These are phyloP conservation scores for Rutilus rutilus DNA, from an alignment of 2,113 vertebrate genomes.

Conservation along the genomic window DNA sequence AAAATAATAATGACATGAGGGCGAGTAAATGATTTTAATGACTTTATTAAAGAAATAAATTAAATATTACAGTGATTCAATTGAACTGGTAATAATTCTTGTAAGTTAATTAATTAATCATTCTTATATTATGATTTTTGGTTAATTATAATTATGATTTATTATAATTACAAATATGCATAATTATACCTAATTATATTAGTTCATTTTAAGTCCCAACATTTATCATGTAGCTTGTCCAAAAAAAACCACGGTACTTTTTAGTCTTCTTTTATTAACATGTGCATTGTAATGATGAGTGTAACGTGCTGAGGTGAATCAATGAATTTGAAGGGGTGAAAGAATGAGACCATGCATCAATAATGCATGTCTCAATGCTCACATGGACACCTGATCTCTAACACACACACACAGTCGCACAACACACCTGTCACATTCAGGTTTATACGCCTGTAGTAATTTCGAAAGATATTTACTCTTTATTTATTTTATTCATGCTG, in stretches of 20 bases:
- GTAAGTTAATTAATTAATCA: background rate
- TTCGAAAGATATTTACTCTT: background rate
- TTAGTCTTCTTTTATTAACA: background rate
- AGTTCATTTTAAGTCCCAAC: background rate
- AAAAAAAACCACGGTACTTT: background rate
- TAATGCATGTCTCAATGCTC: slow-evolving; percentile 48
- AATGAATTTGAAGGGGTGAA: slow-evolving; percentile 23
- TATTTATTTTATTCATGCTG: background rate
- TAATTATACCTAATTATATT: background rate
- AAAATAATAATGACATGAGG: background rate
- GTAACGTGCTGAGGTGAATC: background rate
- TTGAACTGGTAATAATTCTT: background rate
- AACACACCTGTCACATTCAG: background rate
- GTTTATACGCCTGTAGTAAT: background rate
- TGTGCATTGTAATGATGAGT: background rate
- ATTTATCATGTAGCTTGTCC: background rate
- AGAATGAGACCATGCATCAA: slow-evolving; percentile 42
- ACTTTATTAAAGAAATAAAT: slow-evolving; percentile 1
- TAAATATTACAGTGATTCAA: background rate
- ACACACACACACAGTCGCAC: slow-evolving; percentile 2
- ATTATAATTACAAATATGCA: background rate
- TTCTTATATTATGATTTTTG: background rate
- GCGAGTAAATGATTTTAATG: background rate
- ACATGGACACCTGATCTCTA: slow-evolving; percentile 38
- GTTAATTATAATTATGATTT: background rate